Percentiles rank a stretch among this genome's conserved stretches.
phyloP scores from a whole-genome alignment of 30 jellyfish, hydroid and myxozoan genomes.

The Hydractinia symbiolongicarpus region DNA sequence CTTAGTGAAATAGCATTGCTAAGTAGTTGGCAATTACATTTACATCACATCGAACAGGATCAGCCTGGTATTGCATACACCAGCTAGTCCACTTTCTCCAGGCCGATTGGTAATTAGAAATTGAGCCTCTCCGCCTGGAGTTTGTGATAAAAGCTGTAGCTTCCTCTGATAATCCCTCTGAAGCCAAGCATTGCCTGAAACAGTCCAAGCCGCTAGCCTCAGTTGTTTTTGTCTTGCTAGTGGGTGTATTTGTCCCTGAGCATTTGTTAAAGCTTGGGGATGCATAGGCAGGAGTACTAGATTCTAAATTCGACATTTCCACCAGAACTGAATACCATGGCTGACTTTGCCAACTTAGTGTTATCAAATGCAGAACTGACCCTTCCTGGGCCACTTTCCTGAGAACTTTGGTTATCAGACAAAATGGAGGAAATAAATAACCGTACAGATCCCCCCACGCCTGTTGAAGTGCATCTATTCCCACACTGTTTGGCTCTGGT shows the following conservation, averaged over 20 bases:
- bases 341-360: constrained; percentile 15
- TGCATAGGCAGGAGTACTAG: background rate
- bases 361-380: background rate
- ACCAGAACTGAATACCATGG: constrained; percentile 1
- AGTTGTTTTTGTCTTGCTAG: constrained; percentile 21
- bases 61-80: constrained; percentile 25
- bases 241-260: constrained; percentile 14
- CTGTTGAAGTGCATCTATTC: constrained; percentile 10
- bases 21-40: constrained; percentile 6
- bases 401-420: constrained; percentile 3
- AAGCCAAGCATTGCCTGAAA: too few relatives aligned
- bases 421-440: constrained; percentile 17
- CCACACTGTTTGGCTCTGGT: constrained; percentile 7
- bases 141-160: constrained; percentile 31
- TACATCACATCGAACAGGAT: constrained; percentile 41
- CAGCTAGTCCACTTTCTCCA: constrained; percentile 44
- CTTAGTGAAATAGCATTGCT: constrained; percentile 20
- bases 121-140: constrained; percentile 27
- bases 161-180: constrained; percentile 32
- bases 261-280: background rate
- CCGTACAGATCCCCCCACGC: background rate
- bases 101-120: constrained; percentile 40
- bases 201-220: too few relatives aligned
- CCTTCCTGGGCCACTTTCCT: background rate
- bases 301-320: background rate